phyloP scores from a whole-genome alignment of 2,113 vertebrate genomes.

The Lota lota region DNA sequence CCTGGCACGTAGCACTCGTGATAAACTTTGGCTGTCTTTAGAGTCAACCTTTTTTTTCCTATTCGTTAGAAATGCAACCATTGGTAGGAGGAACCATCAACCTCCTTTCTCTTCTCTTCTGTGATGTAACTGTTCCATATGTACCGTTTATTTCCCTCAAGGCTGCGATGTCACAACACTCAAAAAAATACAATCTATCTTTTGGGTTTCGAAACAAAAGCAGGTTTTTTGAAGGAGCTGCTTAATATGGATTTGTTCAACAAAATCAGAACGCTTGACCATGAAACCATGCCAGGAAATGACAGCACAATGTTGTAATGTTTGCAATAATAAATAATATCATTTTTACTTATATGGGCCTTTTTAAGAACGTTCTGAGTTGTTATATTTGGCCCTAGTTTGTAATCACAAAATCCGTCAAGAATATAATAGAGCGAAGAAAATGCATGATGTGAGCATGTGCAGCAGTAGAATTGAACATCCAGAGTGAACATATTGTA shows the following conservation, averaged over 20 bases:
- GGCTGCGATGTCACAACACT: slow-evolving; percentile 22
- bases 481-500: too few species aligned
- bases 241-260: slow-evolving; percentile 36
- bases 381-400: too few species aligned
- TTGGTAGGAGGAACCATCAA: slow-evolving; percentile 7
- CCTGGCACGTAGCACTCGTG: slow-evolving; percentile 10
- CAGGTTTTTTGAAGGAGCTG: slow-evolving; percentile 17
- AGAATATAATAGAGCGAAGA: background rate
- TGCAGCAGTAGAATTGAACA: background rate
- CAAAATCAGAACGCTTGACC: slow-evolving; percentile 23
- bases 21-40: slow-evolving; percentile 36
- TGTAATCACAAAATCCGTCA: background rate
- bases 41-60: slow-evolving; percentile 27
- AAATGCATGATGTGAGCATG: background rate
- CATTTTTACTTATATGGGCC: background rate
- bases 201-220: slow-evolving; percentile 21
- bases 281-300: slow-evolving; percentile 17
- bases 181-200: slow-evolving; percentile 37
- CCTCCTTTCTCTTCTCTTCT: slow-evolving; percentile 16
- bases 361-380: background rate
- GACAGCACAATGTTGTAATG: slow-evolving; percentile 14
- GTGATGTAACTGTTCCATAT: slow-evolving; percentile 18
- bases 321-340: background rate
- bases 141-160: slow-evolving; percentile 44
- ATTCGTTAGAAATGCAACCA: slow-evolving; percentile 20